Conservation (phyloP, 2,888 invertebrate genomes). For the Ectemnius continuus region DNA sequence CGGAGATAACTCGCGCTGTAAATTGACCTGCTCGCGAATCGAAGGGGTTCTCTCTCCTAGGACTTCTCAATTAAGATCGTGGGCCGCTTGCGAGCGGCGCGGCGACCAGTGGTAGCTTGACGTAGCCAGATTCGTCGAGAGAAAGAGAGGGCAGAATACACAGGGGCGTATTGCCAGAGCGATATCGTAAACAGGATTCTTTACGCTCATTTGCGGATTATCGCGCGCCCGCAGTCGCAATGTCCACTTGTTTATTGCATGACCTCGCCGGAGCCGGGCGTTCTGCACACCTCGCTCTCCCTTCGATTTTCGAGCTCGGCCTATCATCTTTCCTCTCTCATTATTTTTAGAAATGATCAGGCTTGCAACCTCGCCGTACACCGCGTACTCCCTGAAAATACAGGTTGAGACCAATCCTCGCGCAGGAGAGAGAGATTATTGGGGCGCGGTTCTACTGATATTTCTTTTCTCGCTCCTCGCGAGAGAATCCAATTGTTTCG, state of each 20-base stretch:
- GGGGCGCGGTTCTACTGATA: too few species aligned
- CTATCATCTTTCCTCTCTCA: conserved; percentile 25
- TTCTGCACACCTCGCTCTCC: conserved; percentile 39
- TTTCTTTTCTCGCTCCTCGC: too few species aligned
- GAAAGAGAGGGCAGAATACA: too few species aligned
- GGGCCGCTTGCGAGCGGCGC: conserved; percentile 13
- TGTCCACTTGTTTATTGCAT: conserved; percentile 52
- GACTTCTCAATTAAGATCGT: conserved; percentile 55
- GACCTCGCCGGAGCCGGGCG: conserved; percentile 23
- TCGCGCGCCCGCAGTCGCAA: conserved; percentile 40
- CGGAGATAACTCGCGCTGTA: conserved; percentile 21
- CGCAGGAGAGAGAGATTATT: too few species aligned
- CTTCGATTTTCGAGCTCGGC: background rate
- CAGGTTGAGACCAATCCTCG: too few species aligned
- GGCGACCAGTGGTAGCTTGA: too few species aligned
- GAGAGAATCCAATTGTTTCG: too few species aligned
- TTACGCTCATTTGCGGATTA: conserved; percentile 55
- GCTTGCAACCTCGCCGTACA: conserved; percentile 8
- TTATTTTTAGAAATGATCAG: conserved; percentile 45
- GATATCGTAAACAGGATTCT: conserved; percentile 61
- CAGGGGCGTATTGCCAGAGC: conserved; percentile 16
- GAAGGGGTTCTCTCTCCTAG: conserved; percentile 30
- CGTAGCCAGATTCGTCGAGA: too few species aligned
- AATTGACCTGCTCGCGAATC: conserved; percentile 43
- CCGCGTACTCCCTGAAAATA: conserved; percentile 24